Evolutionary conservation across 2,888 invertebrate genomes (phyloP).

Genomic region (Neoaliturus tenellus): DNA sequence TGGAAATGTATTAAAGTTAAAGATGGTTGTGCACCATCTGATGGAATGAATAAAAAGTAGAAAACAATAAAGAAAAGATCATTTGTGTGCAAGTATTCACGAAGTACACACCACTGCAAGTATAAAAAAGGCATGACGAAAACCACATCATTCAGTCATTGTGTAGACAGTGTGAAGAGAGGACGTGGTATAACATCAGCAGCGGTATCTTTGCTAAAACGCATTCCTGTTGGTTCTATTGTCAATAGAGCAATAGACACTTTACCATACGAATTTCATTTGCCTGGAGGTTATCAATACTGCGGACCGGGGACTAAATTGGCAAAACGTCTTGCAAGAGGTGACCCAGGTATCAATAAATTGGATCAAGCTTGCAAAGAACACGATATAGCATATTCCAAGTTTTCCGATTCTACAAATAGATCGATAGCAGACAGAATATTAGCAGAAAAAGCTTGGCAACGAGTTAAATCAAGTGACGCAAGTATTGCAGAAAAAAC

Average conservation of each 20-base stretch:
- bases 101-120: too few relatives aligned
- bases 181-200: background rate
- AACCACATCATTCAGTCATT: too few relatives aligned
- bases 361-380: constrained; percentile 36
- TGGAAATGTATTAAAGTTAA: too few relatives aligned
- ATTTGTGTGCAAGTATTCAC: too few relatives aligned
- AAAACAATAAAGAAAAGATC: too few relatives aligned
- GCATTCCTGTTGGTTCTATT: background rate
- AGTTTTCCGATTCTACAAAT: background rate
- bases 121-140: too few relatives aligned
- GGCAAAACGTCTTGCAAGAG: background rate
- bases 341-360: constrained; percentile 35
- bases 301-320: constrained; percentile 37
- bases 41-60: too few relatives aligned
- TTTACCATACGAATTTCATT: constrained; percentile 57
- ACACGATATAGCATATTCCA: constrained; percentile 61
- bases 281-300: constrained; percentile 57
- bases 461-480: background rate
- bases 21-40: too few relatives aligned
- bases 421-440: constrained; percentile 57
- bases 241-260: constrained; percentile 43
- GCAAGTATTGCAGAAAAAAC: constrained; percentile 53
- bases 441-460: constrained; percentile 49
- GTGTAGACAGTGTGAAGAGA: background rate
- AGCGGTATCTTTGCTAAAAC: background rate